Evolutionary conservation across 2,797 vertebrate genomes (phyloP), one percentile per base, ranked within the genome.

Genomic region (Rhynchonycteris naso): DNA sequence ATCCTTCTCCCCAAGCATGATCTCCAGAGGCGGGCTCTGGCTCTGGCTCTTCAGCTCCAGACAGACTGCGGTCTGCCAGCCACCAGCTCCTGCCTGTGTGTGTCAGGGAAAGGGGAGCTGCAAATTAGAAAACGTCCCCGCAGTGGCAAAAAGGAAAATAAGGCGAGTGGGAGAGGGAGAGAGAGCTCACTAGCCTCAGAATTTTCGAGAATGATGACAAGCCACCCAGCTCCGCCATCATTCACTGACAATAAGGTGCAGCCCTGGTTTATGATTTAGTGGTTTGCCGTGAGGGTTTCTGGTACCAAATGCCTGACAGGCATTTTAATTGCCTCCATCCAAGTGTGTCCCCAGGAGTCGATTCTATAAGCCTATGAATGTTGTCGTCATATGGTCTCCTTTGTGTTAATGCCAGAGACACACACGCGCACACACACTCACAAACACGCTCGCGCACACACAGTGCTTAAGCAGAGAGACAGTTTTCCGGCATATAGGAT

Each of bases 201-300:
- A 99, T 98, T 97, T 98, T 99, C 98, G 91, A 98, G 98, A 99
- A 99, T 18, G 98, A 98, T 97, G 98, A 98, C 98, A 97, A 98
- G 97, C 95, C 97, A 97, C 98, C 96, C 90, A 26, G 98, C 97
- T 97, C 98, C 98, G 98, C 98, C 98, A 98, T 98, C 98, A 98
- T 94, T 97, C 98, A 98, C 97, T 98, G 97, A 98, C 98, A 98
- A 98, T 94, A 97, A 97, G 97, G 97, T 95, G 97, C 98, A 97
- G 98, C 97, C 85, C 95, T 97, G 95, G 65, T 96, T 85, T 97
- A 97, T 78, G 97, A 98, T 96, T 96, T 93, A 98, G 98, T 92
- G 9, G 93, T 97, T 98, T 97, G 97, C 97, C 97, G 97, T 38
- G 78, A 96, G 95, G 97, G 89, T 52, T 98, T 97, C 97, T 97